phyloP scores from a whole-genome alignment of 2,113 vertebrate species.

The Promerops cafer region DNA sequence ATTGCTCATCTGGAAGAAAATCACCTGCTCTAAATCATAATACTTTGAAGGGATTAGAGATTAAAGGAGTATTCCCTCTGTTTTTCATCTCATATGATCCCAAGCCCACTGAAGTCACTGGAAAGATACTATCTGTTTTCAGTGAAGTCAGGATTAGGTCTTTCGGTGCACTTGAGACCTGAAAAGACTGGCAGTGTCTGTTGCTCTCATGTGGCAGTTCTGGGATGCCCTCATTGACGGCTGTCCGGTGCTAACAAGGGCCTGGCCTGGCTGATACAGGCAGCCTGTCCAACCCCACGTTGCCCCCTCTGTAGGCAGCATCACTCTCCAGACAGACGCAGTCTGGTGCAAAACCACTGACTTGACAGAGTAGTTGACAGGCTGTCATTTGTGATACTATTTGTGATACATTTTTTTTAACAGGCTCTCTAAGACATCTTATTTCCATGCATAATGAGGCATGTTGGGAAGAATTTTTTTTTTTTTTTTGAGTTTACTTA shows the following conservation, averaged over 20 bases:
- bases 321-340: background rate
- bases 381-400: background rate
- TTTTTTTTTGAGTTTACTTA: background rate
- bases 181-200: background rate
- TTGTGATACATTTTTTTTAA: background rate
- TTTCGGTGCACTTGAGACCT: background rate
- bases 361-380: background rate
- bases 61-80: slow-evolving; percentile 10
- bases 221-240: background rate
- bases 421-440: background rate
- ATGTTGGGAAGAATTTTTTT: background rate
- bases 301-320: background rate
- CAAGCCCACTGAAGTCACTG: background rate
- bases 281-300: background rate
- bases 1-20: slow-evolving; percentile 17
- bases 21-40: background rate
- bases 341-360: background rate
- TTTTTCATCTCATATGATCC: slow-evolving; percentile 9
- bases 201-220: background rate
- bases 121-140: background rate
- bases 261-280: background rate
- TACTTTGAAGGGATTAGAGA: slow-evolving; percentile 19
- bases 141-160: background rate
- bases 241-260: background rate
- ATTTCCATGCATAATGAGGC: slow-evolving; percentile 4